Base-by-base conservation (phyloP, 2,888 invertebrate genomes). In the Chorisops tibialis region DNA sequence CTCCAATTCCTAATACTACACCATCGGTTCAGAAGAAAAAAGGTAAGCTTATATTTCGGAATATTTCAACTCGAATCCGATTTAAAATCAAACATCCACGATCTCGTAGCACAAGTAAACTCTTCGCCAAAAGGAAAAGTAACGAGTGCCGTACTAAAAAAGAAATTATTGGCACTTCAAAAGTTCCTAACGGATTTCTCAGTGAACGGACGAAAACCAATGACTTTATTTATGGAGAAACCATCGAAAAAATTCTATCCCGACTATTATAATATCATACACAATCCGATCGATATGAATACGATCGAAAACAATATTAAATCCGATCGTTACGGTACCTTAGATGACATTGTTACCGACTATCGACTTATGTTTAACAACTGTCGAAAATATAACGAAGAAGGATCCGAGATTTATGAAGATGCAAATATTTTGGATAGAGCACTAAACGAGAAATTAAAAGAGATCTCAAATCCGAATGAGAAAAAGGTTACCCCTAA, bases 341-440 rank as follows among this genome's bases (percentile, higher is more conserved):
- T 96, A 35, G 92, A 93, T 62, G 95, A 96, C 70, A 83, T 96
- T 68, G 86, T 93, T 0, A 83, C 87, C 0, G 97, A 97, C 75
- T 88, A 88, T 71, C 83, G 90, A 67, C 81, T 96, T n/a, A 96
- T 99, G 96, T 98, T 99, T 78, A 86, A 88, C 62, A 99, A 99
- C 79, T 98, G 98, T 72, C 89, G 96, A 0, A 91, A 92, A 69
- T 99, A 94, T 78, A 99, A 99, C 75, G 97, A 98, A 77, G 93
- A 96, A 77, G 90, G 92, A 9, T 98, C 97, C 0, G 87, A 90
- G 74, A 96, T 99, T 68, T 96, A 93, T 72, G 93, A 95, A 70
- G 97, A 97, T 79, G 96, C 97, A 2, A 91, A 88, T 71, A 85
- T 88, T 24, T 80, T 98, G 59, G 96, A 97, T 73, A 86, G 87